Evolutionary conservation across 2,113 vertebrate genomes (phyloP).

Genomic region (Salvelinus namaycush): DNA sequence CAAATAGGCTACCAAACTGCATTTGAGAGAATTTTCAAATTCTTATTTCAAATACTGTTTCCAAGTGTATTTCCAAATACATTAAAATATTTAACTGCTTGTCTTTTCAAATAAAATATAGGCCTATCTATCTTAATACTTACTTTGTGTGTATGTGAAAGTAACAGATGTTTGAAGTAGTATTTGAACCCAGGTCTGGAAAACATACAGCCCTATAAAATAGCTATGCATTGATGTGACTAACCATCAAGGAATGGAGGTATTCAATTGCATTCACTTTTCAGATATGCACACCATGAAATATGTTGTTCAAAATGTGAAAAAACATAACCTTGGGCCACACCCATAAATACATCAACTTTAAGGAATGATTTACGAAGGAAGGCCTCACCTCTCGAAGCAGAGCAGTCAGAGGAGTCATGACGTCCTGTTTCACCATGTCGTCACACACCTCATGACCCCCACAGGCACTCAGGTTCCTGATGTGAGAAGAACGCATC

Average conservation of each 20-base stretch:
- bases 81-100: too few relatives aligned
- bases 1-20: too few relatives aligned
- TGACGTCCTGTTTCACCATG: conserved; percentile 92
- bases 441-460: conserved; percentile 93
- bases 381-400: conserved; percentile 83
- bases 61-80: too few relatives aligned
- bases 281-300: neutral
- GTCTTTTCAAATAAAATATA: too few relatives aligned
- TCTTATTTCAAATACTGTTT: too few relatives aligned
- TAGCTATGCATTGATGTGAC: neutral
- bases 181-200: too few relatives aligned
- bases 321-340: neutral
- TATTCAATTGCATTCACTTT: neutral
- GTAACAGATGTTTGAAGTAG: too few relatives aligned
- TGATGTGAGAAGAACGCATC: conserved; percentile 51
- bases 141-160: too few relatives aligned
- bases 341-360: neutral
- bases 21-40: too few relatives aligned
- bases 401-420: conserved; percentile 90
- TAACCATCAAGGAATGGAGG: neutral
- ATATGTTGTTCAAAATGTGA: neutral
- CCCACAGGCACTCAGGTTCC: conserved; percentile 94
- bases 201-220: too few relatives aligned
- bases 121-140: too few relatives aligned
- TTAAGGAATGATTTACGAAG: conserved; percentile 7